Evolutionary conservation across 1,140 invertebrate species (phyloP).

Genomic region (Brachionus manjavacas): DNA sequence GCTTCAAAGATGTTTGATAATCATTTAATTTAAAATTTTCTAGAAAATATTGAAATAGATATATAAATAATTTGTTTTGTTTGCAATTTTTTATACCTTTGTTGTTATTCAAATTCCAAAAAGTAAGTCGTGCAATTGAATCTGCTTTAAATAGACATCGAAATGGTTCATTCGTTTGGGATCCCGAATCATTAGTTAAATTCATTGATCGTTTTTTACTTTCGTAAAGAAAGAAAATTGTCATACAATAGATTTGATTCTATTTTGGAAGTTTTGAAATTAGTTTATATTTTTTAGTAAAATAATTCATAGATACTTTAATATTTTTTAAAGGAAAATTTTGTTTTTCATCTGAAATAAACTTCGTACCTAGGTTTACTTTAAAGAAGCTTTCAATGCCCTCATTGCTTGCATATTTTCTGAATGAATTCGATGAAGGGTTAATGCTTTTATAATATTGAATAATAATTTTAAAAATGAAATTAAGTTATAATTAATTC

Average conservation of each 20-base stretch:
- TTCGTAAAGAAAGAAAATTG: constrained; percentile 20
- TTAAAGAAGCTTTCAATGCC: background rate
- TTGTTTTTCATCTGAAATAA: background rate
- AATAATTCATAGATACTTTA: background rate
- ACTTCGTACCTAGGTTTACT: background rate
- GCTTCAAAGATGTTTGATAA: constrained; percentile 49
- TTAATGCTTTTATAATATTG: background rate
- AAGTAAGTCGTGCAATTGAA: background rate
- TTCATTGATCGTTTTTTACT: background rate
- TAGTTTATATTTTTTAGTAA: background rate
- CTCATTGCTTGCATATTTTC: background rate
- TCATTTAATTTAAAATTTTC: constrained; percentile 15
- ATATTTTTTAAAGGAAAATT: background rate
- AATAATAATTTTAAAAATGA: too few relatives aligned
- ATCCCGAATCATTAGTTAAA: background rate
- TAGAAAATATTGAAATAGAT: constrained; percentile 47
- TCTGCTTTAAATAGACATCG: constrained; percentile 5
- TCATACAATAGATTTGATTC: background rate
- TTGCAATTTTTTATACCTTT: background rate
- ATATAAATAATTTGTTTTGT: background rate
- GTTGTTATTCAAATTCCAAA: constrained; percentile 14
- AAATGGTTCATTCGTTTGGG: background rate
- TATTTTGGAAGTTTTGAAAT: background rate
- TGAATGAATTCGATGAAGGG: background rate
- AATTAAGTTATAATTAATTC: too few relatives aligned